phyloP scores from a whole-genome alignment of 2,113 vertebrate species.

The Monopterus albus region DNA sequence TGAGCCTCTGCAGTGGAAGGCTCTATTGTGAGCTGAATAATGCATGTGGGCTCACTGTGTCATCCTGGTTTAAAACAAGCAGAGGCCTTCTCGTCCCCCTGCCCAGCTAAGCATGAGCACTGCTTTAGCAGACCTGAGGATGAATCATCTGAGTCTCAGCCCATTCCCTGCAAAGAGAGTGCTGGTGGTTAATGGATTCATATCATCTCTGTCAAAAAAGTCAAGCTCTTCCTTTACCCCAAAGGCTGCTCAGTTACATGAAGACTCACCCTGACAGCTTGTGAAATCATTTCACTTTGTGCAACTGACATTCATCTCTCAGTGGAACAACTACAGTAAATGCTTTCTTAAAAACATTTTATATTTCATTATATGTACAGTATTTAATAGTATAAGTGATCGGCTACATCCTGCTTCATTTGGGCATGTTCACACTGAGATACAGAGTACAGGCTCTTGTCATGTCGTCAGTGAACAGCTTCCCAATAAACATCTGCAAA shows the following conservation, averaged over 20 bases:
- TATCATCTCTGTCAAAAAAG: conserved; percentile 36
- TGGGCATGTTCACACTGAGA: too few relatives aligned
- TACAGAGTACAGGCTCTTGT: too few relatives aligned
- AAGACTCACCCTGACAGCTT: conserved; percentile 7
- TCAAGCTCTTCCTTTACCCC: conserved; percentile 9
- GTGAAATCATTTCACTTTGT: conserved; percentile 10
- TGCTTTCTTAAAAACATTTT: too few relatives aligned
- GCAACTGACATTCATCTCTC: not conserved
- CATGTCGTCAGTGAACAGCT: too few relatives aligned
- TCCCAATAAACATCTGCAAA: not conserved
- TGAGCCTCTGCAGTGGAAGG: conserved; percentile 24
- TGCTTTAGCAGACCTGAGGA: conserved; percentile 34
- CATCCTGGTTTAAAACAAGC: conserved; percentile 41
- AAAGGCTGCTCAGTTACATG: conserved; percentile 18
- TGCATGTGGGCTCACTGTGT: conserved; percentile 54
- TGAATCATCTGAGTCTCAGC: conserved; percentile 60
- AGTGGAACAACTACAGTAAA: not conserved
- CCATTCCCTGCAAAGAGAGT: conserved; percentile 25
- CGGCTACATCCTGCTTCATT: too few relatives aligned
- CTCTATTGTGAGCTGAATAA: conserved; percentile 55
- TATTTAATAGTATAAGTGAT: too few relatives aligned
- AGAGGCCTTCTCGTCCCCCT: conserved; percentile 16
- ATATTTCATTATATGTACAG: too few relatives aligned
- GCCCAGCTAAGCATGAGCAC: conserved; percentile 43
- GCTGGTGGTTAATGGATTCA: conserved; percentile 36